Evolutionary conservation across 2,113 vertebrate genomes (phyloP).

Genomic region (Nesogale talazaci): DNA sequence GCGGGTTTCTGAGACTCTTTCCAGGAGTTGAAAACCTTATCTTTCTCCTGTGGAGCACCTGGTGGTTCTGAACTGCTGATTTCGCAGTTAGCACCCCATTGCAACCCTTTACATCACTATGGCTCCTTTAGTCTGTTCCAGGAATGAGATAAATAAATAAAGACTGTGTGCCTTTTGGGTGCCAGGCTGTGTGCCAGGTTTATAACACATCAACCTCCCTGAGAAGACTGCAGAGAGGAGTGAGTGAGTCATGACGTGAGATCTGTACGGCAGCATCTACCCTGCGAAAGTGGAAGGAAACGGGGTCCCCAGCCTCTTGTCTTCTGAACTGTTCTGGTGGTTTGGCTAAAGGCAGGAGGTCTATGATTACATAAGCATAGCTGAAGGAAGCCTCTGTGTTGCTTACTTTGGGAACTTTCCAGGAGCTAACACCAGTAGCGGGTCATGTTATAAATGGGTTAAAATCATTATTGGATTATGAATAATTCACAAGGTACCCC

Average conservation of each 20-base stretch:
- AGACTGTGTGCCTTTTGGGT: neutral
- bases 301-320: neutral
- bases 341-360: slow-evolving; percentile 51
- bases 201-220: neutral
- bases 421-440: slow-evolving; percentile 64
- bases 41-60: too few relatives aligned
- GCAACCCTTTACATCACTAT: too few relatives aligned
- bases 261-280: neutral
- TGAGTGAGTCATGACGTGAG: neutral
- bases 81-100: too few relatives aligned
- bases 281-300: neutral
- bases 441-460: slow-evolving; percentile 76
- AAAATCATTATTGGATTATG: slow-evolving; percentile 79
- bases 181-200: neutral
- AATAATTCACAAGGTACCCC: slow-evolving; percentile 81
- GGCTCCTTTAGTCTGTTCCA: neutral
- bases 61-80: too few relatives aligned
- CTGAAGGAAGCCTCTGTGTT: slow-evolving; percentile 58
- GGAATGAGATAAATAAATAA: neutral
- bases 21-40: too few relatives aligned
- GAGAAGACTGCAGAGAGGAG: neutral
- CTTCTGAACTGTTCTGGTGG: slow-evolving; percentile 58
- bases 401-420: slow-evolving; percentile 76
- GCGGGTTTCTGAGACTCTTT: too few relatives aligned
- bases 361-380: slow-evolving; percentile 62